Evolutionary conservation across 2,113 vertebrate genomes (phyloP), one percentile per base, ranked within the genome.

Genomic region (Cyprinodon tularosa): DNA sequence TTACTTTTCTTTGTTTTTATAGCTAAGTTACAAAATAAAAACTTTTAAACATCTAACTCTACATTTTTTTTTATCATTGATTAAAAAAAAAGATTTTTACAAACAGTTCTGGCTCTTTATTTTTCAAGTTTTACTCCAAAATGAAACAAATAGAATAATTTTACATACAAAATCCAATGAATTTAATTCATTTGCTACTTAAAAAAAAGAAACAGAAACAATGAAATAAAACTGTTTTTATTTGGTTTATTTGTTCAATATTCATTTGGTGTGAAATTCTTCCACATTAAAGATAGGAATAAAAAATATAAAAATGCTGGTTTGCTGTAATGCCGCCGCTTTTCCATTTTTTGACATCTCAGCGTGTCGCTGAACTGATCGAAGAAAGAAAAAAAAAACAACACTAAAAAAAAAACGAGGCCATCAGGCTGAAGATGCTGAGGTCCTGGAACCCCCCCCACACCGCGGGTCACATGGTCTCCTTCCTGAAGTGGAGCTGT

Each of bases 391-490:
- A 8, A 12, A 40, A 29, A 29, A 29, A 29, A 29, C 29, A 29
- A 29, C 29, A 29, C 29, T 29, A 29, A 29, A 29, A 47, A 66
- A 12, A 66, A 67, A 82, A 66, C 37, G 10, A 39, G 68, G 44
- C n/a, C 62, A 50, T 75, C 13, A 68, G 71, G 68, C 15, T 74
- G 77, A 66, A 70, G 65, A 66, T 44, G 80, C 72, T 69, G 72
- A 77, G 77, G 82, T 87, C 82, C 50, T 86, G 79, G 90, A 90
- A 85, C 73, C 61, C 65, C 70, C 78, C 69, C 72, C 78, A 29
- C 29, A 29, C 29, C 29, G 61, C 67, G 77, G 85, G 89, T 89
- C 92, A 89, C 89, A 69, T 91, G 91, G 79, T 84, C 70, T 68
- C 70, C 50, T 20, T 81, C 79, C 77, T 75, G 86, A 82, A 88